Evolutionary conservation across 2,797 vertebrate genomes (phyloP), one percentile per base, ranked within the genome.

Genomic region (Lemur catta): DNA sequence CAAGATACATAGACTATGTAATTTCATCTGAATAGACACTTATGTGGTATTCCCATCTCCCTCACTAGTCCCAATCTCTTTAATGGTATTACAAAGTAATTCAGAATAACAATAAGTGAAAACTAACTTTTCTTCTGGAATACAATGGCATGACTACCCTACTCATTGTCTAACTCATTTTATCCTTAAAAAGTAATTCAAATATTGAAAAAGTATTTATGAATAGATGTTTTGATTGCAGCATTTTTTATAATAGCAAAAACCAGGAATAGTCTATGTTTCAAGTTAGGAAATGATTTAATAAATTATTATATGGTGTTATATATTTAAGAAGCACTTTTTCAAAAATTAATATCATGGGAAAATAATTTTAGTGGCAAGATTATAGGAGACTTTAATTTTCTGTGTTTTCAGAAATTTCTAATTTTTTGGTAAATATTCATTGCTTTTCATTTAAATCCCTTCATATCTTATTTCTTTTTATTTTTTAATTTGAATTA

Each of bases 401-500:
- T 79, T 65, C 18, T n/a, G 11, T 22, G 28, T 82, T 95, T 94
- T 91, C 24, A 86, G 72, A 55, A 24, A 30, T 84, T 79, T 67
- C 41, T 89, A 41, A 52, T 41, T 59, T 43, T 89, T 84, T n/a
- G 84, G 38, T 76, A 88, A 95, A 9, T 15, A 59, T 6, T 28
- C 65, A 35, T 57, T 94, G 35, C 13, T 96, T 86, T 94, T 84
- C 43, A 48, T 82, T 79, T 86, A 87, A 92, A 90, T 71, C 33
- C 11, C 24, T 85, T 95, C 28, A 14, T 69, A 76, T 75, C 1
- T 26, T 75, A 30, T 48, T 80, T 93, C 55, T 38, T 46, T 89
- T 89, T 28, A 43, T 35, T 91, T 88, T 72, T 85, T 55, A 79
- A 20, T 63, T 87, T 71, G 30, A 96, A 72, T 85, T 84, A 43